These are phyloP conservation scores for Penaeus chinensis DNA, from an alignment of 1,140 invertebrate species.

Conservation along the genomic window DNA sequence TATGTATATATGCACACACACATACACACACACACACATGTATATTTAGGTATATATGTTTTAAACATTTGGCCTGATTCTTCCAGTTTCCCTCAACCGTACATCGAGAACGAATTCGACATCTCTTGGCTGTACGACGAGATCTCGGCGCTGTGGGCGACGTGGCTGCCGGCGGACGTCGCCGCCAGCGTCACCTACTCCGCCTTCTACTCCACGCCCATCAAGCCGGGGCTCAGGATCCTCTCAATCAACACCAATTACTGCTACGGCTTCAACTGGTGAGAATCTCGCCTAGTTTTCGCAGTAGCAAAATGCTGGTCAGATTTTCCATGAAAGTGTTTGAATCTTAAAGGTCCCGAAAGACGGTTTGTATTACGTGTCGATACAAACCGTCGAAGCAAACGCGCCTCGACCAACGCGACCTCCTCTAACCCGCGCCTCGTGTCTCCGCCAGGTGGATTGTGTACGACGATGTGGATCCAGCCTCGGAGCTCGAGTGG, in stretches of 20 bases:
- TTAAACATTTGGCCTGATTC: background rate
- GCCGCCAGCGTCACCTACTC: constrained; percentile 74
- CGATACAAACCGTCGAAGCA: too few species aligned
- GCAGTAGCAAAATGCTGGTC: background rate
- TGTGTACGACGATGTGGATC: constrained; percentile 94
- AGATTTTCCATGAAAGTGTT: too few species aligned
- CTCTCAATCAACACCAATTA: constrained; percentile 81
- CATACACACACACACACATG: too few species aligned
- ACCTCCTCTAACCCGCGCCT: background rate
- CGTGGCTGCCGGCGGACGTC: constrained; percentile 76
- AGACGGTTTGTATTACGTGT: too few species aligned
- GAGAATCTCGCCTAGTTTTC: constrained; percentile 64
- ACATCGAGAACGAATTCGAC: constrained; percentile 64
- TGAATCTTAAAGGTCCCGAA: too few species aligned
- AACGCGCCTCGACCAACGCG: too few species aligned
- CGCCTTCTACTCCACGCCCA: constrained; percentile 79
- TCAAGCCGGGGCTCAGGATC: constrained; percentile 76
- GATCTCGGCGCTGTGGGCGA: constrained; percentile 74
- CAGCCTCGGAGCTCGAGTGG: constrained; percentile 94
- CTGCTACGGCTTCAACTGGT: constrained; percentile 81
- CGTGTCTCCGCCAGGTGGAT: constrained; percentile 80
- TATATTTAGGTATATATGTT: background rate
- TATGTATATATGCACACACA: too few species aligned
- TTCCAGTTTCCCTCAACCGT: constrained; percentile 59
- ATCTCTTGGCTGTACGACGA: constrained; percentile 78